phyloP scores from a whole-genome alignment of 2,888 invertebrate genomes.

The Thysanoteuthis rhombus region DNA sequence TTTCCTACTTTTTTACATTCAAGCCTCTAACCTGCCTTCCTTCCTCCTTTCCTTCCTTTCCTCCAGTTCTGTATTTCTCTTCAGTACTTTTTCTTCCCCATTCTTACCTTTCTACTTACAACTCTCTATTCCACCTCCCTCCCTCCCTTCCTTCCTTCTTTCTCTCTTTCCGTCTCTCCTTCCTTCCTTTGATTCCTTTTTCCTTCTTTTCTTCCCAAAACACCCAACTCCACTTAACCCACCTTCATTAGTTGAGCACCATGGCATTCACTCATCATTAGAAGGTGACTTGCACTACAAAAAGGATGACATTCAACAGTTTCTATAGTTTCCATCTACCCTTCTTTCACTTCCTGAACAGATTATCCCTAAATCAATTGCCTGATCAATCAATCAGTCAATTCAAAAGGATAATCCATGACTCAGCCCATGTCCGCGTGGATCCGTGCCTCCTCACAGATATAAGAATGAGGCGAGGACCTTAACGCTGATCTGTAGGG shows the following conservation, averaged over 20 bases:
- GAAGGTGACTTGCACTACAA: neutral
- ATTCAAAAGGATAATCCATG: neutral
- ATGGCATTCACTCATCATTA: neutral
- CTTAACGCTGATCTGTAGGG: too few species aligned
- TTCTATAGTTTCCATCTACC: neutral
- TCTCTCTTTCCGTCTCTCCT: neutral
- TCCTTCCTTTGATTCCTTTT: neutral
- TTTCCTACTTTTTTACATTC: neutral
- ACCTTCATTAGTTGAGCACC: neutral
- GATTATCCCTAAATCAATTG: neutral
- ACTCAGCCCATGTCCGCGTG: neutral
- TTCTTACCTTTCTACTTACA: neutral
- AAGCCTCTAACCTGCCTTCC: neutral
- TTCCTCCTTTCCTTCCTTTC: neutral
- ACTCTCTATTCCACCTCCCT: neutral
- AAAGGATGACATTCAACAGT: too few species aligned
- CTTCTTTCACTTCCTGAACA: neutral
- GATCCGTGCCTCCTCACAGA: neutral
- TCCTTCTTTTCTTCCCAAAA: neutral
- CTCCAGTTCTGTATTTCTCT: too few species aligned
- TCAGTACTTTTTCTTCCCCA: neutral
- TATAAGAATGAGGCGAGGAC: neutral
- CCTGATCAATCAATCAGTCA: neutral
- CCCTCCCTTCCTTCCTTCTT: neutral
- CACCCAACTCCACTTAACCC: neutral